phyloP scores from a whole-genome alignment of 92 coral and sea anemone genomes.

The Heliopora coerulea region DNA sequence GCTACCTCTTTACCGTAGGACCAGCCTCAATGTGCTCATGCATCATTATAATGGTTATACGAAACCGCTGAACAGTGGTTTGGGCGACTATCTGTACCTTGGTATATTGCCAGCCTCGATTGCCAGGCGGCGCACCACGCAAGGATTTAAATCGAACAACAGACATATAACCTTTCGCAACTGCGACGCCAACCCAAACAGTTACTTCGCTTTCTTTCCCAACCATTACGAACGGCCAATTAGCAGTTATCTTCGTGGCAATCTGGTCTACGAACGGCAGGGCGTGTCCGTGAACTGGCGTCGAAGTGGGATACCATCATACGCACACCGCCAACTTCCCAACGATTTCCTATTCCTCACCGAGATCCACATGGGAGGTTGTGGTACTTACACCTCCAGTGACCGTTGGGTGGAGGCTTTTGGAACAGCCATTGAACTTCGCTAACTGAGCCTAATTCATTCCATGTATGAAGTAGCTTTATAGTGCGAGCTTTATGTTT shows the following conservation, averaged over 20 bases:
- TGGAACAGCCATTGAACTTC: constrained; percentile 64
- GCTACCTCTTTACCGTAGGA: not conserved
- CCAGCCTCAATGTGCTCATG: constrained; percentile 27
- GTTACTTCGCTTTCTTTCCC: constrained; percentile 61
- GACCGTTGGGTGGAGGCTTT: constrained; percentile 62
- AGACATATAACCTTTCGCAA: constrained; percentile 34
- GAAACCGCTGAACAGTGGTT: constrained; percentile 30
- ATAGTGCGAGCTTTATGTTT: no score
- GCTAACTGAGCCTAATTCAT: constrained; percentile 27
- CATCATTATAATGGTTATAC: constrained; percentile 55
- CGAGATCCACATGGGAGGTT: constrained; percentile 73
- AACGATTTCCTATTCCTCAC: constrained; percentile 61
- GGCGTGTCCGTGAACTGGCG: constrained; percentile 67
- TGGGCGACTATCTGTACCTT: constrained; percentile 44
- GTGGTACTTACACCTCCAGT: constrained; percentile 71
- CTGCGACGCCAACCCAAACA: constrained; percentile 59
- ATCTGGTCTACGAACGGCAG: constrained; percentile 38
- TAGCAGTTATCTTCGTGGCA: constrained; percentile 6
- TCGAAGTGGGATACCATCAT: constrained; percentile 33
- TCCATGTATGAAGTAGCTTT: no score
- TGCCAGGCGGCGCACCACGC: constrained; percentile 5
- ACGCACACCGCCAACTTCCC: constrained; percentile 54
- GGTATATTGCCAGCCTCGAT: constrained; percentile 42
- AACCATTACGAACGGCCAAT: constrained; percentile 44
- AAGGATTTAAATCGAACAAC: constrained; percentile 58